Evolutionary conservation across 1,140 invertebrate species (phyloP).

Genomic region (Zaprionus nigranus): DNA sequence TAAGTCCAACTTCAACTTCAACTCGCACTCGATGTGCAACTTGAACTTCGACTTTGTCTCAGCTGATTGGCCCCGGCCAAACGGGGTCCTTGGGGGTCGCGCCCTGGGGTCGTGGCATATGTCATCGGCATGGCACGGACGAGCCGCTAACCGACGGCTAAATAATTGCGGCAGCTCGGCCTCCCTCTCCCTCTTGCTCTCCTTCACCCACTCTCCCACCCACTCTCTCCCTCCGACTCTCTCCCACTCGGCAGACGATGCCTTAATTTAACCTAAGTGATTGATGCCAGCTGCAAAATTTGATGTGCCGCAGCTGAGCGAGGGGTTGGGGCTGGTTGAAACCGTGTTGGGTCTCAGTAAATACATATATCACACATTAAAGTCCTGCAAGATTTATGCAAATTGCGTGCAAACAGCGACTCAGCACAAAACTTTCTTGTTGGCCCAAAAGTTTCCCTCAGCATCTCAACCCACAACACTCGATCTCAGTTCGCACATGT

Average conservation of each 20-base stretch:
- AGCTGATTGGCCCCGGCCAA: constrained; percentile 27
- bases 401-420: constrained; percentile 23
- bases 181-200: not conserved
- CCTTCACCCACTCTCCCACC: too few species aligned
- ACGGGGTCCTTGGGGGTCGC: constrained; percentile 20
- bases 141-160: constrained; percentile 14
- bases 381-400: constrained; percentile 32
- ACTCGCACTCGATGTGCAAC: constrained; percentile 10
- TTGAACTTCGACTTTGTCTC: constrained; percentile 35
- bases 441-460: not conserved
- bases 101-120: constrained; percentile 31
- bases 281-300: constrained; percentile 62
- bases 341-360: too few species aligned
- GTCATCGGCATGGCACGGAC: constrained; percentile 36
- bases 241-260: constrained; percentile 21
- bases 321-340: not conserved
- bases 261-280: constrained; percentile 67
- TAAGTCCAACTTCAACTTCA: constrained; percentile 13
- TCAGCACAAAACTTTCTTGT: constrained; percentile 10
- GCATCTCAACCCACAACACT: not conserved
- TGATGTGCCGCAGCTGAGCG: constrained; percentile 17
- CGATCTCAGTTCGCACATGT: not conserved
- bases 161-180: constrained; percentile 47
- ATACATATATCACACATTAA: constrained; percentile 11
- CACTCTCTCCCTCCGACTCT: not conserved